phyloP scores from a whole-genome alignment of 1,140 invertebrate genomes.

The Zaprionus camerounensis region DNA sequence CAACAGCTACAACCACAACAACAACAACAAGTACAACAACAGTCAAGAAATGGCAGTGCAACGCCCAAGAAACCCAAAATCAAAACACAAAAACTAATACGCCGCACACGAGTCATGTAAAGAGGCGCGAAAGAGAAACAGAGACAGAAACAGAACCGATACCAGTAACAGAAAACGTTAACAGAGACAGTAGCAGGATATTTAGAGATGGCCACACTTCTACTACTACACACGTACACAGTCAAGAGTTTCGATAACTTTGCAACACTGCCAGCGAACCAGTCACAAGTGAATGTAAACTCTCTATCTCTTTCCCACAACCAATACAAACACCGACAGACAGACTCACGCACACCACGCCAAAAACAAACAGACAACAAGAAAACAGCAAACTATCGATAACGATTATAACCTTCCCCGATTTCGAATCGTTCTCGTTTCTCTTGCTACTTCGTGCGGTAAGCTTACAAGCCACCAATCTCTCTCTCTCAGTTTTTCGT shows the following conservation, averaged over 20 bases:
- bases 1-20: constrained; percentile 44
- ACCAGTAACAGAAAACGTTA: constrained; percentile 16
- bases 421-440: constrained; percentile 35
- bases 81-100: constrained; percentile 83
- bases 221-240: constrained; percentile 15
- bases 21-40: constrained; percentile 46
- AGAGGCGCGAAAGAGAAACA: constrained; percentile 17
- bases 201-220: constrained; percentile 27
- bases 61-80: constrained; percentile 76
- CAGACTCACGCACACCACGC: constrained; percentile 17
- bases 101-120: constrained; percentile 83
- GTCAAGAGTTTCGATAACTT: constrained; percentile 36
- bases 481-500: constrained; percentile 14
- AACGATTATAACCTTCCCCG: constrained; percentile 9
- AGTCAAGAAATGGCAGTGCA: constrained; percentile 49
- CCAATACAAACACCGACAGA: constrained; percentile 39
- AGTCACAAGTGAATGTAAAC: constrained; percentile 31
- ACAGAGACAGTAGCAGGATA: constrained; percentile 17
- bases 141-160: constrained; percentile 16
- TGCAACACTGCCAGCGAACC: constrained; percentile 55
- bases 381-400: not conserved
- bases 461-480: constrained; percentile 34
- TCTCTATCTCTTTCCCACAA: constrained; percentile 13
- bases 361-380: not conserved
- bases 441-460: constrained; percentile 49